phyloP scores from a whole-genome alignment of 2,888 invertebrate species.

The Catocala sponsa region DNA sequence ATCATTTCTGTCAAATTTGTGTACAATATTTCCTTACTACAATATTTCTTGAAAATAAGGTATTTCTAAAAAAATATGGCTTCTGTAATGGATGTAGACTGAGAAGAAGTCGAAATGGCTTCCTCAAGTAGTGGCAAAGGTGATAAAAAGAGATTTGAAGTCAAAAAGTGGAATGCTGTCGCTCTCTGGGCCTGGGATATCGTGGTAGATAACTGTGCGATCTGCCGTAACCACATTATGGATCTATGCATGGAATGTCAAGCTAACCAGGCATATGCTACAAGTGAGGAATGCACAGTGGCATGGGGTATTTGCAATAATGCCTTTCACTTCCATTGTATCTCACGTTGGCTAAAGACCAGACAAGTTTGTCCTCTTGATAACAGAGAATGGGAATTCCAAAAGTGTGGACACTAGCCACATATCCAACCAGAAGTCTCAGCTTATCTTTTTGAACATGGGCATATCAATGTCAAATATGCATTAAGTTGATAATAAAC shows the following conservation, averaged over 20 bases:
- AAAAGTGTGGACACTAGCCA: conserved; percentile 93
- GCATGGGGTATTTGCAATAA: conserved; percentile 99
- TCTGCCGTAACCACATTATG: conserved; percentile 99
- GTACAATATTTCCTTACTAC: conserved; percentile 59
- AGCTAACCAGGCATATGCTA: conserved; percentile 98
- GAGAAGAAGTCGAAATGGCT: conserved; percentile 96
- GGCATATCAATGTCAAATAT: conserved; percentile 71
- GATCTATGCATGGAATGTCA: conserved; percentile 99
- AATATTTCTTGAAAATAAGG: conserved; percentile 63
- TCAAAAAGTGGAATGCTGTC: conserved; percentile 99
- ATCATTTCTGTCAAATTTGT: conserved; percentile 61
- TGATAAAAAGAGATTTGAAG: conserved; percentile 98
- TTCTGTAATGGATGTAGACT: conserved; percentile 97
- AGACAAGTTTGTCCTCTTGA: conserved; percentile 99
- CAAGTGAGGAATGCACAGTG: conserved; percentile 99
- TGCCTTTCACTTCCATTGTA: conserved; percentile 99
- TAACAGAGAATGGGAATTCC: conserved; percentile 99
- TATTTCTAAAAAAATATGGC: conserved; percentile 75
- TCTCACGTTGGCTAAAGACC: conserved; percentile 99
- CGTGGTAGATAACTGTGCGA: conserved; percentile 99
- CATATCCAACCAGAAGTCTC: conserved; percentile 41
- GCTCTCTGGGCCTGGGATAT: conserved; percentile 99
- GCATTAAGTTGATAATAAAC: conserved; percentile 78
- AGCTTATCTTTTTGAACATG: conserved; percentile 56
- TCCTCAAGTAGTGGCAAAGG: conserved; percentile 96